These are phyloP conservation scores for Metacarcinus magister DNA, from an alignment of 2,888 invertebrate genomes.

Conservation along the genomic window DNA sequence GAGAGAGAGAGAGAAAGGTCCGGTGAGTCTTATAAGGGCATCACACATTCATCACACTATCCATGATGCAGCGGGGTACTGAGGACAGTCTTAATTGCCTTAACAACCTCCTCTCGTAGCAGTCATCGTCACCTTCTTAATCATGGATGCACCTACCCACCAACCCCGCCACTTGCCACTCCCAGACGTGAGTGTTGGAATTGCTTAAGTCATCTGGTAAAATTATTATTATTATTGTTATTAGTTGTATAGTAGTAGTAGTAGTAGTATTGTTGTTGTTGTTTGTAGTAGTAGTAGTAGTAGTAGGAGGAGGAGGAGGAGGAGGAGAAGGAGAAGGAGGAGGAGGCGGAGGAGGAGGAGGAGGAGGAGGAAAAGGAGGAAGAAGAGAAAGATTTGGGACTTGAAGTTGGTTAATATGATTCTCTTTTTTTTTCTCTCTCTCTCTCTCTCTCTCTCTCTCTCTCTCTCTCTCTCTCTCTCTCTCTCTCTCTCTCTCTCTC, in stretches of 20 bases:
- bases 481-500: not conserved
- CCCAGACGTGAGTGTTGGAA: not conserved
- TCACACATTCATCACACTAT: not conserved
- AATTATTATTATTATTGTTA: not conserved
- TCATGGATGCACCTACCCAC: not conserved
- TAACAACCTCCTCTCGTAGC: conserved; percentile 10
- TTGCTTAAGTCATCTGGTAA: not conserved
- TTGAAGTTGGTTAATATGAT: not conserved
- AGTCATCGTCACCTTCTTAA: not conserved
- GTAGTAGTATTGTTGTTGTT: not conserved
- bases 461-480: not conserved
- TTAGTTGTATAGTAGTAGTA: not conserved
- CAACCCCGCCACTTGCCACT: not conserved
- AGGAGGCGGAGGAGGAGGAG: too few species aligned
- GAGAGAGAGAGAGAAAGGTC: not conserved
- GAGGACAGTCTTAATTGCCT: not conserved
- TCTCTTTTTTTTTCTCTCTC: not conserved
- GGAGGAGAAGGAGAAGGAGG: too few species aligned
- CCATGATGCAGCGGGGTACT: not conserved
- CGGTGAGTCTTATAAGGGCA: not conserved
- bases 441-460: not conserved
- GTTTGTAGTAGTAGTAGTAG: too few species aligned
- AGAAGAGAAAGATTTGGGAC: too few species aligned
- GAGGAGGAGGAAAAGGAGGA: too few species aligned
- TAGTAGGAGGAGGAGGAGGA: too few species aligned